Evolutionary conservation across 2,888 invertebrate genomes (phyloP), one percentile per base, ranked within the genome.

Genomic region (Caenorhabditis sp.): DNA sequence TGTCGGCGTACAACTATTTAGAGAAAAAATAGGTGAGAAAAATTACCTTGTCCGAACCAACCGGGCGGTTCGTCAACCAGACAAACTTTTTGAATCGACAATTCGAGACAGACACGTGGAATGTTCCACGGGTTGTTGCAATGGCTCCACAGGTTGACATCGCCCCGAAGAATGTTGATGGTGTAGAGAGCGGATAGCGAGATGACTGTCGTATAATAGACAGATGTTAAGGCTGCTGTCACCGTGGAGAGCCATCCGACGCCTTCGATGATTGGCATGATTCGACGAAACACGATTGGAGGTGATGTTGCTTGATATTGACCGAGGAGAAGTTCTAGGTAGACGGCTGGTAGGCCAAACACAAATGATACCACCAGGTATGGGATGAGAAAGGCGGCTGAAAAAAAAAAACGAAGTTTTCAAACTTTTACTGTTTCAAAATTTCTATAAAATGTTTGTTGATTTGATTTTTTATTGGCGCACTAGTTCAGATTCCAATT

Each of bases 211-310:
- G 79, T 81, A 77, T 81, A 84, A 69, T 81, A 85, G 53, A 85
- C 68, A 19, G 77, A 68, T 26, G 82, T 71, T 14, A 58, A 90
- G 90, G 95, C 95, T 80, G 95, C 95, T 88, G 95, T 93, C 88
- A 95, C 92, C 77, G 95, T 95, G 88, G 94, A 95, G 69, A 95
- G 94, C 83, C 96, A 91, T 70, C 95, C 96, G 81, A 94, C 93
- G 86, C 95, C 84, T 79, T 69, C 65, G 10, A 69, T 59, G 1
- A 69, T n/a, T 24, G 74, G 74, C 69, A 65, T 63, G 5, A 74
- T 61, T 27, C 69, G 24, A 12, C 64, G 59, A 21, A 63, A 69
- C n/a, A 69, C 53, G n/a, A 63, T 24, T n/a, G 74, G 69, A 2
- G 74, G 69, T 8, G 66, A 58, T 23, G 31, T 55, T 10, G 58